Evolutionary conservation across 2,113 vertebrate species (phyloP).

Genomic region (Cynoglossus semilaevis): DNA sequence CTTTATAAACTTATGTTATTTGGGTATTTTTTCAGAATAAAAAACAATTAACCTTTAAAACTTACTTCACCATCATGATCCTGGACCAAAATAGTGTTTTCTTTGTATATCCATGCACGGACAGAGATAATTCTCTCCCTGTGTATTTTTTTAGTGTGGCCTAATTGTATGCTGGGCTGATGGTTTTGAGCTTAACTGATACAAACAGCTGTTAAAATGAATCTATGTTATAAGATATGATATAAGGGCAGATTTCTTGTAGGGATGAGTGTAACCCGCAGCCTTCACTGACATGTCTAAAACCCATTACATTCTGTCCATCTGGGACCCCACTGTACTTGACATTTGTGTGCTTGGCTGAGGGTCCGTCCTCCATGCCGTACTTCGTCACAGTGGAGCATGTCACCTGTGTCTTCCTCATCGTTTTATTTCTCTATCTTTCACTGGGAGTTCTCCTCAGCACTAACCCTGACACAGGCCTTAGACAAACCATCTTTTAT

Average conservation of each 20-base stretch:
- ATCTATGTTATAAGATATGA: conserved; percentile 11
- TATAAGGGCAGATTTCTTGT: conserved; percentile 52
- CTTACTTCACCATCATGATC: too few relatives aligned
- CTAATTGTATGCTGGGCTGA: too few relatives aligned
- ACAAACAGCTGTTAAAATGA: background rate
- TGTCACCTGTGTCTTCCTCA: conserved; percentile 15
- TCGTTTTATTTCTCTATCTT: conserved; percentile 8
- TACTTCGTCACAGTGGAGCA: conserved; percentile 8
- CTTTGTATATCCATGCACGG: too few relatives aligned
- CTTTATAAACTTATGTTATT: too few relatives aligned
- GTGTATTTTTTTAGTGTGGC: too few relatives aligned
- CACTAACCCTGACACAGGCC: conserved; percentile 17
- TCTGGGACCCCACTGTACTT: conserved; percentile 3
- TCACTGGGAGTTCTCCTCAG: conserved; percentile 30
- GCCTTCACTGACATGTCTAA: conserved; percentile 8
- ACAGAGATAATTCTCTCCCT: too few relatives aligned
- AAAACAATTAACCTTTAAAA: too few relatives aligned
- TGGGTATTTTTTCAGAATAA: too few relatives aligned
- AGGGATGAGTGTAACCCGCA: conserved; percentile 33
- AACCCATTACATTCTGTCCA: conserved; percentile 23
- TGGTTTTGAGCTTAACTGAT: too few relatives aligned
- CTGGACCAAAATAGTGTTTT: too few relatives aligned
- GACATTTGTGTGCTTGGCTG: conserved; percentile 15
- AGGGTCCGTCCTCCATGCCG: conserved; percentile 11
- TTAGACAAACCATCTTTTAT: conserved; percentile 32